A percentile compares a stretch with the other conserved stretches of the same genome.
Conservation (phyloP, 2,888 invertebrate genomes). For the Erebia aethiops region DNA sequence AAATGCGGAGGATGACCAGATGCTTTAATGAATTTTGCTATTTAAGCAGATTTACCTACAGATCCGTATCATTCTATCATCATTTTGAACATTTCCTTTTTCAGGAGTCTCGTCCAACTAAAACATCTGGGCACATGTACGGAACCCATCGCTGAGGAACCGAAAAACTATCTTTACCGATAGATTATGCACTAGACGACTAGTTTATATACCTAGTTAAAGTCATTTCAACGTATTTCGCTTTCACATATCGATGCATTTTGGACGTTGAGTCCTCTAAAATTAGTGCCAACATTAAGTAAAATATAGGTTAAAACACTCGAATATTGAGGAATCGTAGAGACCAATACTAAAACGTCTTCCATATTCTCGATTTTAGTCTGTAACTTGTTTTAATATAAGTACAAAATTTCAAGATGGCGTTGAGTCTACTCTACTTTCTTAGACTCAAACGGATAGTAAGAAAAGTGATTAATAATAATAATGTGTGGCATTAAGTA, state of each 20-base stretch:
- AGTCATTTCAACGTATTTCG: conserved; percentile 55
- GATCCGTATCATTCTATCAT: background rate
- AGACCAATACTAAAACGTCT: conserved; percentile 39
- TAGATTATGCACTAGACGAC: conserved; percentile 46
- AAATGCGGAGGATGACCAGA: too few relatives aligned
- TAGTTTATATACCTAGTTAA: conserved; percentile 27
- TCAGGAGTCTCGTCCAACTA: conserved; percentile 87
- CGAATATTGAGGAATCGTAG: too few relatives aligned
- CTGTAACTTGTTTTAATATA: conserved; percentile 20
- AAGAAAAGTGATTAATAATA: conserved; percentile 18
- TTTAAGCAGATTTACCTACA: too few relatives aligned
- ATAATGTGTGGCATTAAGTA: conserved; percentile 24
- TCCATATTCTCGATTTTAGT: conserved; percentile 36
- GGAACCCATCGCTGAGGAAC: conserved; percentile 91
- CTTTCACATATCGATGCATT: conserved; percentile 54
- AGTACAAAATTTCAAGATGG: conserved; percentile 29
- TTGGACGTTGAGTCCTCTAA: conserved; percentile 50
- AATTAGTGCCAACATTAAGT: conserved; percentile 67
- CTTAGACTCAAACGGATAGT: conserved; percentile 3
- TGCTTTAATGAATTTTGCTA: too few relatives aligned
- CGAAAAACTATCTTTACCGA: conserved; percentile 93
- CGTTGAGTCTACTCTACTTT: background rate
- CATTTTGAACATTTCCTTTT: conserved; percentile 42
- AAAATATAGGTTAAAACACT: conserved; percentile 35
- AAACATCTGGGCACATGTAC: conserved; percentile 93